Percentiles rank a stretch among this genome's conserved stretches.
These are phyloP conservation scores for Lepidurus arcticus DNA, from an alignment of 1,140 invertebrate genomes.

Conservation along the genomic window DNA sequence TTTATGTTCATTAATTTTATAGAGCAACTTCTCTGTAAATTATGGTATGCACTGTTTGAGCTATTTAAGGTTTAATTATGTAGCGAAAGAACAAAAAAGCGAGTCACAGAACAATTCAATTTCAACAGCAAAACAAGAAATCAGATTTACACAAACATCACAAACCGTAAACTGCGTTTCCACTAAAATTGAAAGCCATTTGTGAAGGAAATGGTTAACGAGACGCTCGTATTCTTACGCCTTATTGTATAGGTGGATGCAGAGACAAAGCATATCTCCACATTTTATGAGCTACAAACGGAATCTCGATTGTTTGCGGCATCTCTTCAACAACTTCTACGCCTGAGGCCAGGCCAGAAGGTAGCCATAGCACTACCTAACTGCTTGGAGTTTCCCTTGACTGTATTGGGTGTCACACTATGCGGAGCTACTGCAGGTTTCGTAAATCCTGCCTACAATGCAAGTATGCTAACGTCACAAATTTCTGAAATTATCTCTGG, in stretches of 20 bases:
- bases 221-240: not conserved
- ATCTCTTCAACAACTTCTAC: not conserved
- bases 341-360: conserved; percentile 18
- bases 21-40: too few relatives aligned
- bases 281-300: not conserved
- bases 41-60: too few relatives aligned
- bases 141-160: too few relatives aligned
- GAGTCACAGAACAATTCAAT: too few relatives aligned
- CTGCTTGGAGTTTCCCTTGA: conserved; percentile 21
- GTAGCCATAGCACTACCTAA: conserved; percentile 25
- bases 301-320: not conserved
- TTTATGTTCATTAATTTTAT: too few relatives aligned
- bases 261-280: not conserved
- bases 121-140: too few relatives aligned
- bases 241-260: not conserved
- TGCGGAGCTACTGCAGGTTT: conserved; percentile 1
- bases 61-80: too few relatives aligned
- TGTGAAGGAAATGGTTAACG: too few relatives aligned
- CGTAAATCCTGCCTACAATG: not conserved
- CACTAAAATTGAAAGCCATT: not conserved
- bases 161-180: too few relatives aligned
- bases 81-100: too few relatives aligned
- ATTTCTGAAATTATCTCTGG: not conserved
- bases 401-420: conserved; percentile 2
- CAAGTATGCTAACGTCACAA: not conserved